A percentile compares a stretch with the other conserved stretches of the same genome.
phyloP scores from a whole-genome alignment of 92 coral and sea anemone species.

The Pocillopora meandrina region DNA sequence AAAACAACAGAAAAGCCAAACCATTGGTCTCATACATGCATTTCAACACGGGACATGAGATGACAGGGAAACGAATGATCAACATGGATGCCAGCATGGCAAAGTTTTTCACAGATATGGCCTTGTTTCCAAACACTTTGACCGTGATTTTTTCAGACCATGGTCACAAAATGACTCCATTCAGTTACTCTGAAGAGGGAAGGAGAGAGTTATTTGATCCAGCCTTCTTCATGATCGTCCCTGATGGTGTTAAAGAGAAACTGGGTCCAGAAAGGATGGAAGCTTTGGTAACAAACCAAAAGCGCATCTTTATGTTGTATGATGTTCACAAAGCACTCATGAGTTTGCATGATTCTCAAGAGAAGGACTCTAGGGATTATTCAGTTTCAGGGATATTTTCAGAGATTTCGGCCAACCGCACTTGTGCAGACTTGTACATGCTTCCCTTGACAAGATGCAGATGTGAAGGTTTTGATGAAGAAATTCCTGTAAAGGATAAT shows the following conservation, averaged over 20 bases:
- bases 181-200: constrained; percentile 8
- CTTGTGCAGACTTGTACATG: constrained; percentile 73
- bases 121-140: background rate
- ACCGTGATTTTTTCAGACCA: constrained; percentile 2
- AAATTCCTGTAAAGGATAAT: constrained; percentile 38
- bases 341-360: constrained; percentile 60
- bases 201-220: constrained; percentile 16
- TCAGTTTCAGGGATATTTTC: constrained; percentile 66
- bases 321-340: constrained; percentile 81
- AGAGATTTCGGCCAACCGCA: constrained; percentile 68
- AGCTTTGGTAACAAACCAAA: constrained; percentile 76
- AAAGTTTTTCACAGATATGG: constrained; percentile 43
- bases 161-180: background rate
- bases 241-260: constrained; percentile 60
- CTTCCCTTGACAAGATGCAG: constrained; percentile 77
- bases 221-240: constrained; percentile 66
- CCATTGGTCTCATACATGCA: constrained; percentile 62
- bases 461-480: constrained; percentile 76
- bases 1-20: constrained; percentile 23
- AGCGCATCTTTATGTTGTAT: constrained; percentile 63
- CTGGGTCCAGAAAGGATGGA: constrained; percentile 64
- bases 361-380: constrained; percentile 44
- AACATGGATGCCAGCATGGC: constrained; percentile 69
- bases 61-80: constrained; percentile 57
- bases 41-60: constrained; percentile 73